Evolutionary conservation across 2,888 invertebrate species (phyloP).

Genomic region (Dryobota labecula): DNA sequence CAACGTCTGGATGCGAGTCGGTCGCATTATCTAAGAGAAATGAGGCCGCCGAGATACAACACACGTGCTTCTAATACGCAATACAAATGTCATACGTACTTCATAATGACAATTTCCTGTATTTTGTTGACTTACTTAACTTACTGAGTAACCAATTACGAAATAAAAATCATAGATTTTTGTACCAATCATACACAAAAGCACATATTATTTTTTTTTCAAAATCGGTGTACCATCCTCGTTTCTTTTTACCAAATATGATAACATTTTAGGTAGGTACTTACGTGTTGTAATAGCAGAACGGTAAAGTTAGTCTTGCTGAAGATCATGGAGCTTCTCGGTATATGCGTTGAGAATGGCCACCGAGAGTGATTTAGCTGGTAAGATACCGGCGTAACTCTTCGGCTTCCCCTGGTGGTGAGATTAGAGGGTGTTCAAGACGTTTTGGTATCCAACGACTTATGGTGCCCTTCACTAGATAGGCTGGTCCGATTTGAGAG

Average conservation of each 20-base stretch:
- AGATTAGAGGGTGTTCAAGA: not conserved
- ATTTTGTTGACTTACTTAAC: not conserved
- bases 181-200: not conserved
- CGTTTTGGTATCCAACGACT: not conserved
- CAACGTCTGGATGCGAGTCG: conserved; percentile 47
- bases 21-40: conserved; percentile 58
- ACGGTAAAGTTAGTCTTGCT: not conserved
- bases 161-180: not conserved
- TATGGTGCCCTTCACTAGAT: not conserved
- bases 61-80: conserved; percentile 62
- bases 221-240: not conserved
- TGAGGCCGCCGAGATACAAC: conserved; percentile 61
- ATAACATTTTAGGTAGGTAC: not conserved
- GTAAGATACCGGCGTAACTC: not conserved
- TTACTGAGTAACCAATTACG: conserved; percentile 16
- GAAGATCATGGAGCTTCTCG: not conserved
- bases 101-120: conserved; percentile 9
- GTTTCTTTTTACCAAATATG: not conserved
- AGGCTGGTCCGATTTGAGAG: not conserved
- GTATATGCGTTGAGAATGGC: not conserved
- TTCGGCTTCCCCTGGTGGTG: not conserved
- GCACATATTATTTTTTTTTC: not conserved
- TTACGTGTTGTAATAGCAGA: not conserved
- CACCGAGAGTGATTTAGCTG: not conserved
- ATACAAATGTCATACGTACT: conserved; percentile 51